A percentile compares a stretch with the other conserved stretches of the same genome.
These are phyloP conservation scores for Melanerpes aurifrons DNA, from an alignment of 2,113 vertebrate genomes.

Conservation along the genomic window DNA sequence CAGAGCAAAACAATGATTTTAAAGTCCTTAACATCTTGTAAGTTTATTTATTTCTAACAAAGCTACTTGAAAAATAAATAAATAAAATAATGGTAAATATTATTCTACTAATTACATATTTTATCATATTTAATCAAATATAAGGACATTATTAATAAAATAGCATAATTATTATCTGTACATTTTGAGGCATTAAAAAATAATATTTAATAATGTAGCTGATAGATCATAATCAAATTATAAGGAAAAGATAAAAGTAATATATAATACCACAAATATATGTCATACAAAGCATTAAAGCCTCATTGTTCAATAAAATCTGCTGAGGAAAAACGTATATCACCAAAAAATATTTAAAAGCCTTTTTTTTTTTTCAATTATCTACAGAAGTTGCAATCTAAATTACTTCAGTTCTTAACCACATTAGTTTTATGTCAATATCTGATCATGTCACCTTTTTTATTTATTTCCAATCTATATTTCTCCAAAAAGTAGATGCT, in stretches of 20 bases:
- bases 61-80: conserved; percentile 47
- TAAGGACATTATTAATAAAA: background rate
- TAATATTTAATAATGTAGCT: background rate
- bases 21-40: conserved; percentile 9
- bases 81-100: background rate
- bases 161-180: background rate
- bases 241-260: background rate
- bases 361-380: background rate
- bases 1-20: conserved; percentile 18
- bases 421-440: background rate
- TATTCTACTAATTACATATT: background rate
- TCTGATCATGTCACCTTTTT: background rate
- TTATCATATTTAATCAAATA: background rate
- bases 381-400: background rate
- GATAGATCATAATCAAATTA: background rate
- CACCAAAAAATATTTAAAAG: background rate
- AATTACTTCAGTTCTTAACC: background rate
- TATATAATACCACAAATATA: background rate
- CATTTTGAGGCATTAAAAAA: conserved; percentile 9
- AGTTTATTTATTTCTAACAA: conserved; percentile 57
- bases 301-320: background rate
- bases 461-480: background rate
- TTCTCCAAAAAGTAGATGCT: background rate
- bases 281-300: background rate
- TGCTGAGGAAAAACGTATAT: background rate